Evolutionary conservation across 1,140 invertebrate genomes (phyloP), one percentile per base, ranked within the genome.

Genomic region (Aphidius ervi): DNA sequence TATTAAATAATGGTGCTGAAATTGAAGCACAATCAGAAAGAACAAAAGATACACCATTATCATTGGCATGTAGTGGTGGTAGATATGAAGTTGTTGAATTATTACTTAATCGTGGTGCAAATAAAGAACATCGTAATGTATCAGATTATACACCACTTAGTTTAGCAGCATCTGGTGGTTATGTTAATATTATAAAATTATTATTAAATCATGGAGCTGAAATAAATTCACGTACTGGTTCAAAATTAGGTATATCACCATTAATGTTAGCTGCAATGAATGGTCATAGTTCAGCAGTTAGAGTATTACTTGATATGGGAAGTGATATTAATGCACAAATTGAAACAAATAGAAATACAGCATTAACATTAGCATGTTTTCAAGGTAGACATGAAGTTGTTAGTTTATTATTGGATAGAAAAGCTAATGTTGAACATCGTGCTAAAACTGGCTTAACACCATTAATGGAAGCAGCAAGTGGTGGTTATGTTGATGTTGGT

Each of bases 201-300:
- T 80, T 99, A 46, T 81, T 99, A 10, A 87, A 91, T 72, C 84
- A 89, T 79, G 93, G 92, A 41, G 97, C 97, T 48, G 98, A 99
- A 81, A 99, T 99, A 62, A 99, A 99, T 82, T 99, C 97, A 5
- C 87, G 95, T 65, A 98, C 95, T 49, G 95, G 95, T 41, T 96
- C 93, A 53, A 99, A 99, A 79, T 81, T 99, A 46, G 97, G 97
- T 52, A 99, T 99, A 68, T 99, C 97, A 1, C 98, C 98, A 4
- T 82, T 99, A 23, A 99, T 99, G 98, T 79, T 99, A 67, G 97
- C 98, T 23, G 95, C 98, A 6, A 99, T 99, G 97, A 99, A 99
- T 86, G 97, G 97, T 0, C 97, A 99, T 81, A 94, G 94, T 39
- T 88, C 90, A 58, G 91, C 92, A 54, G 92, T 93, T 9, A 89